Percentiles rank a stretch among this genome's conserved stretches.
phyloP scores from a whole-genome alignment of 2,888 invertebrate species.

The Mesoligia furuncula region DNA sequence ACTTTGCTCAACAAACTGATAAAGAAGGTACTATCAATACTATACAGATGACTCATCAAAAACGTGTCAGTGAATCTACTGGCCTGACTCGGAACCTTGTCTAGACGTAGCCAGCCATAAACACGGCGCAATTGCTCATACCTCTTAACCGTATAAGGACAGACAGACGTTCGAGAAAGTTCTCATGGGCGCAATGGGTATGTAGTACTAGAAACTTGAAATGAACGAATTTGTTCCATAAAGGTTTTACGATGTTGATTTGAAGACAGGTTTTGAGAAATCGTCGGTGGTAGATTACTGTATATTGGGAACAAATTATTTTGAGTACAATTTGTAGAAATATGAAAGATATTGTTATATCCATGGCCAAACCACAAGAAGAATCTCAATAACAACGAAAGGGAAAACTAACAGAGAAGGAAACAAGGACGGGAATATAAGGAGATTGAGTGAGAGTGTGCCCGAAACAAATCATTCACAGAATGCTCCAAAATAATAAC shows the following conservation, averaged over 20 bases:
- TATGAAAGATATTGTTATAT: background rate
- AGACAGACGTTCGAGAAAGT: constrained; percentile 42
- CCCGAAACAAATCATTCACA: background rate
- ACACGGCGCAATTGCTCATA: constrained; percentile 6
- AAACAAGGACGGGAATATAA: background rate
- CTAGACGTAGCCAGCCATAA: constrained; percentile 33
- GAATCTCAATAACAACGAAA: background rate
- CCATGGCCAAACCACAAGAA: background rate
- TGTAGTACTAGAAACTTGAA: constrained; percentile 32
- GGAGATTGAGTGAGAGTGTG: background rate
- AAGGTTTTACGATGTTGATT: constrained; percentile 26
- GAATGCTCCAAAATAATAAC: background rate
- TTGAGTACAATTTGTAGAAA: background rate
- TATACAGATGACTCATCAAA: constrained; percentile 41
- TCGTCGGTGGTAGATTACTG: background rate
- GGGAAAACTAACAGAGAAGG: background rate
- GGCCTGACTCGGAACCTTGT: constrained; percentile 23
- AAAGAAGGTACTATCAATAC: constrained; percentile 41
- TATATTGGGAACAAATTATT: background rate
- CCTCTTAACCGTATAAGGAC: constrained; percentile 31
- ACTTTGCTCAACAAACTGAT: constrained; percentile 37
- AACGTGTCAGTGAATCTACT: constrained; percentile 18
- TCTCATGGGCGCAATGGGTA: constrained; percentile 8
- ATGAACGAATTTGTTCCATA: constrained; percentile 28
- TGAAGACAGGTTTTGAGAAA: constrained; percentile 23